A percentile compares a stretch with the other conserved stretches of the same genome.
phyloP scores from a whole-genome alignment of 2,113 vertebrate species.

The Nymphicus hollandicus region DNA sequence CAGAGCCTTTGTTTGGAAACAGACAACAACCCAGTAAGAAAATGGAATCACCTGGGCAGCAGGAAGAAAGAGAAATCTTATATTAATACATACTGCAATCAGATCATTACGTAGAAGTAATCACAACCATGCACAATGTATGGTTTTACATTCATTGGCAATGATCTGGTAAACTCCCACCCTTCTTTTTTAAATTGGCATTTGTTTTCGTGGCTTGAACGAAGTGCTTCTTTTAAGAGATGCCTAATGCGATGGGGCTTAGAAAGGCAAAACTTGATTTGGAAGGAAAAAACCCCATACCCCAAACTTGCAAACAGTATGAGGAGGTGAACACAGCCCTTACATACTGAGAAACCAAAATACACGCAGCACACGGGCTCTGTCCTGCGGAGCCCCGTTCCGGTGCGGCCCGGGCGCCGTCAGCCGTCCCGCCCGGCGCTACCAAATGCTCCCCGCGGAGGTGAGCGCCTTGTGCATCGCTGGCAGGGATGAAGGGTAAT shows the following conservation, averaged over 20 bases:
- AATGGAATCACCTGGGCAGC: neutral
- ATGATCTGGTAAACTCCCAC: neutral
- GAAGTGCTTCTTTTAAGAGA: neutral
- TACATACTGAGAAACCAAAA: rapidly evolving
- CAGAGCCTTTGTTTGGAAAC: neutral
- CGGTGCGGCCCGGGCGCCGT: neutral
- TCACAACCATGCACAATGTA: neutral
- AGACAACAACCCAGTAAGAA: neutral
- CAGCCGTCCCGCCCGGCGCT: neutral
- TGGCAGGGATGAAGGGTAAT: no score
- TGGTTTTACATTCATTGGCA: neutral
- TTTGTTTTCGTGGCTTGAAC: neutral
- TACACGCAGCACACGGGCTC: neutral
- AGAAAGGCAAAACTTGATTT: neutral
- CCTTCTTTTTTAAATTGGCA: neutral
- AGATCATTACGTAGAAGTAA: neutral
- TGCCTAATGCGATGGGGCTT: neutral
- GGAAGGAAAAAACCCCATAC: neutral
- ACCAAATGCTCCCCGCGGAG: neutral
- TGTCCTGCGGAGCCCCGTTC: neutral
- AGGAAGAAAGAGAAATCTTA: neutral
- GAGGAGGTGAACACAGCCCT: rapidly evolving
- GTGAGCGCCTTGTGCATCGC: neutral
- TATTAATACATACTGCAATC: neutral
- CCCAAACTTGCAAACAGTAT: rapidly evolving